phyloP scores from a whole-genome alignment of 1,140 invertebrate genomes.

The Hyposmocoma kahamanoa region DNA sequence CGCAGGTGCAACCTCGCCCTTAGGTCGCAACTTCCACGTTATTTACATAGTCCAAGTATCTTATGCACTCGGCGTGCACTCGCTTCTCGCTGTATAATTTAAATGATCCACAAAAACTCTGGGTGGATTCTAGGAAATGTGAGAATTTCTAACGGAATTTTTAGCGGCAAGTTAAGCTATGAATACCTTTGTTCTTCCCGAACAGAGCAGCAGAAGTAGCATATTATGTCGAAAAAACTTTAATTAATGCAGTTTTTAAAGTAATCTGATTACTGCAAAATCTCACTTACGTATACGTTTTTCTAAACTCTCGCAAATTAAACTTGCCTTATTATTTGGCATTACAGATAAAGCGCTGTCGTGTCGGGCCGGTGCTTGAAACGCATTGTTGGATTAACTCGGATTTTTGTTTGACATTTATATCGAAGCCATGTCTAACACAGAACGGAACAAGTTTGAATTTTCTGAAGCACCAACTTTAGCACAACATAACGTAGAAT shows the following conservation, averaged over 20 bases:
- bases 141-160: constrained; percentile 68
- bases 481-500: neutral
- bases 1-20: constrained; percentile 36
- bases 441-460: too few relatives aligned
- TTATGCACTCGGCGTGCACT: constrained; percentile 64
- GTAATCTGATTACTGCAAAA: too few relatives aligned
- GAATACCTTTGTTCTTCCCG: constrained; percentile 8
- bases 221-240: too few relatives aligned
- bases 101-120: constrained; percentile 52
- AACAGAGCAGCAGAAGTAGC: too few relatives aligned
- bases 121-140: constrained; percentile 57
- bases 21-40: constrained; percentile 34
- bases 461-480: neutral
- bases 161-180: constrained; percentile 26
- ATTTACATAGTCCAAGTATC: constrained; percentile 63
- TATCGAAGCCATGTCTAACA: too few relatives aligned
- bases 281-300: too few relatives aligned
- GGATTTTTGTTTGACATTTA: constrained; percentile 5
- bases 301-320: too few relatives aligned
- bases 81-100: constrained; percentile 65
- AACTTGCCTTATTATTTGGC: too few relatives aligned
- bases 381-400: constrained; percentile 10
- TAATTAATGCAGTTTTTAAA: too few relatives aligned
- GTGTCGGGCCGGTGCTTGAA: too few relatives aligned
- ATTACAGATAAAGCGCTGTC: too few relatives aligned